Base-by-base conservation (phyloP, 92 coral and sea anemone genomes). In the Palythoa caribaeorum region DNA sequence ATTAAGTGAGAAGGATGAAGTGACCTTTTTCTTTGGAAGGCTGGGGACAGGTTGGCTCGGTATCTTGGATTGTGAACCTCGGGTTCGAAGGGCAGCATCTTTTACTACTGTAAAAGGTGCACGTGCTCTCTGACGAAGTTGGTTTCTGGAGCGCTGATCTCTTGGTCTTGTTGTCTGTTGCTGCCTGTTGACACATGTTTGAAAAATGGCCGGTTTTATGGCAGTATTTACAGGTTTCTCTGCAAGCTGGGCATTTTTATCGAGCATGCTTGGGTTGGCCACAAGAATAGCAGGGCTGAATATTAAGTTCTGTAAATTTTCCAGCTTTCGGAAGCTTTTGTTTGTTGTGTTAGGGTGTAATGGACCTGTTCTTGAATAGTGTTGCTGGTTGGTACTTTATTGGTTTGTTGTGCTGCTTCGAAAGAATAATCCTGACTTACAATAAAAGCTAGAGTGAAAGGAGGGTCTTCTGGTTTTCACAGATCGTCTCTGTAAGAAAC, bases 201-300 rank as follows among this genome's bases (percentile, higher is more conserved):
- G 84, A 44, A 39, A 89, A 53, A 77, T 76, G 87, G 90, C 90
- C 83, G 35, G 74, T 72, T 87, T 90, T 90, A 57, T 87, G 93
- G 38, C 93, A 86, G 84, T 86, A 79, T 77, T 72, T 90, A 47
- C 79, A 74, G 79, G 52, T 50, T 89, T 89, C 78, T 53, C 84
- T 55, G n/a, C 39, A 78, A 74, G 90, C 92, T 77, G 78, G 89
- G 79, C 89, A 63, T 63, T 63, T 63, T 63, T 63, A 12, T 52
- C 71, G 71, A 63, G 71, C 6, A 19, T 63, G 71, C 14, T 63
- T 63, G 71, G 71, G 71, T 14, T 63, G 28, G 6, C 71, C 28
- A 19, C 71, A 63, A 63, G 14, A 14, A 63, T 63, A 63, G 57
- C 28, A 28, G 28, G 28, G 28, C 28, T 28, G 28, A 28, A 28